These are phyloP conservation scores for Augiades crinisus DNA, from an alignment of 2,888 invertebrate genomes.

Conservation along the genomic window DNA sequence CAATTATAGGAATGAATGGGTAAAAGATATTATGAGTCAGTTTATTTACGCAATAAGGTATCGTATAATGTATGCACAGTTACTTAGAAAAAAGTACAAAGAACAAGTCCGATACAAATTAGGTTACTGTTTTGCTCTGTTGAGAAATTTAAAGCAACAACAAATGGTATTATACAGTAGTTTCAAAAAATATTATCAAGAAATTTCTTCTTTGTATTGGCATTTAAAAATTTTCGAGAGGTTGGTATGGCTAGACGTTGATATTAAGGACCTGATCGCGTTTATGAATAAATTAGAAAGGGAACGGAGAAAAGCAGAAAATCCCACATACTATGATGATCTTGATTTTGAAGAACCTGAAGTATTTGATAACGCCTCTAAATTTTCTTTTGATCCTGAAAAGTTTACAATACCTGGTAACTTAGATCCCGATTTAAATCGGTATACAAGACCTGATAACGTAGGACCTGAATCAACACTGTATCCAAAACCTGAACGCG, in stretches of 20 bases:
- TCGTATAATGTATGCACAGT: slow-evolving; percentile 40
- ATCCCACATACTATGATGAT: neutral
- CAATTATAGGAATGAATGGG: no score
- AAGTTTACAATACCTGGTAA: no score
- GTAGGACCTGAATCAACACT: no score
- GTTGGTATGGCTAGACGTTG: slow-evolving; percentile 39
- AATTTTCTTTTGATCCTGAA: no score
- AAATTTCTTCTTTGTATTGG: slow-evolving; percentile 23
- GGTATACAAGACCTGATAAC: no score
- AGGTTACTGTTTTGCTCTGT: slow-evolving; percentile 43
- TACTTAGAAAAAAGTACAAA: slow-evolving; percentile 43
- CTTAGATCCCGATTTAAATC: no score
- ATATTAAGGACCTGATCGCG: slow-evolving; percentile 38
- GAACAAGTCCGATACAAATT: slow-evolving; percentile 37
- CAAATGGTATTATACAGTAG: slow-evolving; percentile 37
- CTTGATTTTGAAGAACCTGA: neutral
- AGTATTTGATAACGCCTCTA: no score
- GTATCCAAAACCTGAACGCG: no score
- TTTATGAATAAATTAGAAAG: slow-evolving; percentile 22
- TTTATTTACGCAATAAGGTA: slow-evolving; percentile 47
- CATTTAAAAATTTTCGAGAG: slow-evolving; percentile 44
- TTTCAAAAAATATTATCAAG: slow-evolving; percentile 2
- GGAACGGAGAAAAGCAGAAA: neutral
- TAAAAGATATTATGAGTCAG: slow-evolving; percentile 40
- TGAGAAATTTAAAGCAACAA: slow-evolving; percentile 39